Conservation (phyloP, 2,888 invertebrate genomes). For the Muschampia plurimacula region DNA sequence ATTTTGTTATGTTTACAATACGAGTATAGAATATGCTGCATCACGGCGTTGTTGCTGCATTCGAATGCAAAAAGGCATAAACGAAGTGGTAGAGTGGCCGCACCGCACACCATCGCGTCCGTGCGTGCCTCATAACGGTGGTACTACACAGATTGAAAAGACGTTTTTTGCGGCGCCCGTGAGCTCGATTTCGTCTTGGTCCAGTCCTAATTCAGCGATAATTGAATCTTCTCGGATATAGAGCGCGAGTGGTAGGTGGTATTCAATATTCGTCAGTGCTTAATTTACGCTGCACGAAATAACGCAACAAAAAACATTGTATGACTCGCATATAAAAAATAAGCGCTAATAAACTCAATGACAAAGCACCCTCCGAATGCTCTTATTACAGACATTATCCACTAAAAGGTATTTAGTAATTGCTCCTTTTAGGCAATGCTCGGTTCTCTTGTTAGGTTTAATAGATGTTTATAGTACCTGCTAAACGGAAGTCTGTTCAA, state of each 20-base stretch:
- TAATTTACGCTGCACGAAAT: slow-evolving; percentile 43
- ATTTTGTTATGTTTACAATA: slow-evolving; percentile 76
- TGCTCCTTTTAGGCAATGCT: slow-evolving; percentile 29
- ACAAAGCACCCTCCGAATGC: slow-evolving; percentile 38
- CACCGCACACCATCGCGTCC: slow-evolving; percentile 52
- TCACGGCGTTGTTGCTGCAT: slow-evolving; percentile 75
- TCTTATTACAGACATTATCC: slow-evolving; percentile 32
- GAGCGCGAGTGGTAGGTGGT: slow-evolving; percentile 49
- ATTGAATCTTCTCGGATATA: slow-evolving; percentile 67
- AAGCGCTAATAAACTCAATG: slow-evolving; percentile 37
- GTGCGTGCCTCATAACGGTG: slow-evolving; percentile 79
- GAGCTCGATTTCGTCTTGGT: slow-evolving; percentile 62
- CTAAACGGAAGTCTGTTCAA: slow-evolving; percentile 38
- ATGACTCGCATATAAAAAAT: slow-evolving; percentile 27
- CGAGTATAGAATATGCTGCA: slow-evolving; percentile 60
- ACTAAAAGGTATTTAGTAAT: slow-evolving; percentile 33
- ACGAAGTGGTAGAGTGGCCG: slow-evolving; percentile 54
- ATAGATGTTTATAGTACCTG: slow-evolving; percentile 33
- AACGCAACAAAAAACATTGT: slow-evolving; percentile 28
- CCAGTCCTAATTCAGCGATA: slow-evolving; percentile 68
- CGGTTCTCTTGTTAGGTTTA: slow-evolving; percentile 34
- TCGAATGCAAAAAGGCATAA: slow-evolving; percentile 73
- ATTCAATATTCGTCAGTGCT: slow-evolving; percentile 42
- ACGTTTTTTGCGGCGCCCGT: slow-evolving; percentile 66
- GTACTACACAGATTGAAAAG: slow-evolving; percentile 74